phyloP scores from a whole-genome alignment of 1,140 invertebrate genomes.

The Venustaconcha ellipsiformis region DNA sequence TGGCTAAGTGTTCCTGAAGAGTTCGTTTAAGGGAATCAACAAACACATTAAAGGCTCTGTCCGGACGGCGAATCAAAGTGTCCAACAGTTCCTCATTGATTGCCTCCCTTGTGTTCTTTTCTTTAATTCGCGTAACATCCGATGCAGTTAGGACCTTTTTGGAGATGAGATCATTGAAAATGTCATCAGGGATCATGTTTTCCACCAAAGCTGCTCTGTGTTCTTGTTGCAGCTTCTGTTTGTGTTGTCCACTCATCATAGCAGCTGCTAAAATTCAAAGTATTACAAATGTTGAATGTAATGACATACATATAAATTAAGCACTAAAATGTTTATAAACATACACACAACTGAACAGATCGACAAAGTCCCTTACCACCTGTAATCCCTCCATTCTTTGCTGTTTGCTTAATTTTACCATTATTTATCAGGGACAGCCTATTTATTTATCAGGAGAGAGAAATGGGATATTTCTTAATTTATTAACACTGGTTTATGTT shows the following conservation, averaged over 20 bases:
- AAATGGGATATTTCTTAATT: too few species aligned
- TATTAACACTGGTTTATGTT: too few species aligned
- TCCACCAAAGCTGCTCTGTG: slow-evolving; percentile 46
- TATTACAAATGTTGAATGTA: too few species aligned
- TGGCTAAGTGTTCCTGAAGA: slow-evolving; percentile 50
- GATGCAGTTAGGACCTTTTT: slow-evolving; percentile 44
- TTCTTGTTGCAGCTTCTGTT: slow-evolving; percentile 43
- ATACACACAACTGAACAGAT: too few species aligned
- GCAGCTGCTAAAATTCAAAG: too few species aligned
- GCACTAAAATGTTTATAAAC: too few species aligned
- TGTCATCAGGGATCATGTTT: slow-evolving; percentile 56
- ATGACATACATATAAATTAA: too few species aligned
- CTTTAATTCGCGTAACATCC: slow-evolving; percentile 42
- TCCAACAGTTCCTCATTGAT: slow-evolving; percentile 57
- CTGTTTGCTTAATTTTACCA: too few species aligned
- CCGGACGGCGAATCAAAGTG: slow-evolving; percentile 41
- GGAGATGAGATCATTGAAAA: slow-evolving; percentile 53
- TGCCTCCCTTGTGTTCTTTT: slow-evolving; percentile 45
- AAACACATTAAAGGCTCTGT: slow-evolving; percentile 54
- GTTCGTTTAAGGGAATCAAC: slow-evolving; percentile 49
- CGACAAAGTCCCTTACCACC: too few species aligned
- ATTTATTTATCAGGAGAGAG: too few species aligned
- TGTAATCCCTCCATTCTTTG: too few species aligned
- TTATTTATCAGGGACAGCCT: too few species aligned
- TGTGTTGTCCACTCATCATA: slow-evolving; percentile 49